phyloP scores from a whole-genome alignment of 2,797 vertebrate species.

The Ceryle rudis region DNA sequence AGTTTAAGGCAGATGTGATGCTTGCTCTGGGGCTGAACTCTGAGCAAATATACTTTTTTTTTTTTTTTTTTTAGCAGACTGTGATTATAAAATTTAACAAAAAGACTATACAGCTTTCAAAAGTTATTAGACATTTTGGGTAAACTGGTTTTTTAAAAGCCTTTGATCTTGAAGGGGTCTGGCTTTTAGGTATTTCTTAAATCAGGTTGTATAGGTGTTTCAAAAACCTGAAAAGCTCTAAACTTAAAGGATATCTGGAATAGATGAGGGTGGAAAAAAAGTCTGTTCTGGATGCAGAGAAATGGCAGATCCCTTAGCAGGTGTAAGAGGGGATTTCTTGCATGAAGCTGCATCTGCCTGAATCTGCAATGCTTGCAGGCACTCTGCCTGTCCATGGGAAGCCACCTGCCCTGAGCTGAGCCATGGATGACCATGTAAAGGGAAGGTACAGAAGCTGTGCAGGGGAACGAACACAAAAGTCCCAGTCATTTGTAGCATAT shows the following conservation, averaged over 20 bases:
- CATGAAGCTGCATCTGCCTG: background rate
- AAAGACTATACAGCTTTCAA: background rate
- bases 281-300: background rate
- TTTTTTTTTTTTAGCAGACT: background rate
- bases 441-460: accelerated
- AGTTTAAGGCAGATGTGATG: background rate
- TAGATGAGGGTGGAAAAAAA: background rate
- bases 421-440: accelerated
- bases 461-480: accelerated
- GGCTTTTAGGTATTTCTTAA: background rate
- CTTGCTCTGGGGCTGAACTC: background rate
- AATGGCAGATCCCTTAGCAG: background rate
- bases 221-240: background rate
- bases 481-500: accelerated
- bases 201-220: background rate
- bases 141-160: background rate
- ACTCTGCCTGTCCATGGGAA: background rate
- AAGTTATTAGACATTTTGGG: background rate
- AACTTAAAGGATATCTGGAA: background rate
- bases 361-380: background rate
- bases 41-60: accelerated
- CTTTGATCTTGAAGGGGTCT: background rate
- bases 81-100: background rate
- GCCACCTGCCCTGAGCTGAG: background rate
- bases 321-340: background rate